Evolutionary conservation across 2,888 invertebrate species (phyloP).

Genomic region (Anoplius nigerrimus): DNA sequence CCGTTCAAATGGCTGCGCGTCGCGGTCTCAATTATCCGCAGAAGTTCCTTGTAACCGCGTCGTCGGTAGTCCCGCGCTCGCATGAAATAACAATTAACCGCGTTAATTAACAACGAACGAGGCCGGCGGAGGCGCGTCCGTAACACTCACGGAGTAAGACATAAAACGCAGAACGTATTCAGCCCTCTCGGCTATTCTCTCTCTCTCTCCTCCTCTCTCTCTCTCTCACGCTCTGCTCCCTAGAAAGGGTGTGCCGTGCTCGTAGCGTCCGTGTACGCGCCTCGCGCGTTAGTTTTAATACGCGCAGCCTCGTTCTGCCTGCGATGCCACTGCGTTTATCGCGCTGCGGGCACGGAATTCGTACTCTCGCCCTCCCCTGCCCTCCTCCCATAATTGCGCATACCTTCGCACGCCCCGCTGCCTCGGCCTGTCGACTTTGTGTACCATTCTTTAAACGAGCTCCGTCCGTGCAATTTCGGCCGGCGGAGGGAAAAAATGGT

Average conservation of each 20-base stretch:
- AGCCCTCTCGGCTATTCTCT: constrained; percentile 9
- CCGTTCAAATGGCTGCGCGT: too few relatives aligned
- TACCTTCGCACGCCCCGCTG: constrained; percentile 13
- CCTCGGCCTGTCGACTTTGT: constrained; percentile 21
- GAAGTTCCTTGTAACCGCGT: too few relatives aligned
- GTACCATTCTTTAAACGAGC: constrained; percentile 10
- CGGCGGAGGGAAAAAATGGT: constrained; percentile 6
- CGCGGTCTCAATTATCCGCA: too few relatives aligned
- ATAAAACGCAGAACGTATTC: not conserved
- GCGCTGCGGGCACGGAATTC: constrained; percentile 23
- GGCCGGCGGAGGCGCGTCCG: constrained; percentile 7
- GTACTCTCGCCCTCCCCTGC: constrained; percentile 5
- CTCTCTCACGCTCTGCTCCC: not conserved
- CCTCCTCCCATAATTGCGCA: constrained; percentile 39
- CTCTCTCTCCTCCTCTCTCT: constrained; percentile 1
- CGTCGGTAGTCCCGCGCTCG: constrained; percentile 8
- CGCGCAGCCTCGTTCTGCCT: not conserved
- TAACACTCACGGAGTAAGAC: too few relatives aligned
- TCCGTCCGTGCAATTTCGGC: constrained; percentile 25
- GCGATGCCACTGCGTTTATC: constrained; percentile 28
- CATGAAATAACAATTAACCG: constrained; percentile 48
- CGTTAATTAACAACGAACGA: constrained; percentile 57
- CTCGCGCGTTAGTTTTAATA: constrained; percentile 20
- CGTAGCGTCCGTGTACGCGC: too few relatives aligned
- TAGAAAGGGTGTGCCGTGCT: too few relatives aligned